Conservation (phyloP, 2,113 vertebrate genomes). For the Psilopogon haemacephalus region DNA sequence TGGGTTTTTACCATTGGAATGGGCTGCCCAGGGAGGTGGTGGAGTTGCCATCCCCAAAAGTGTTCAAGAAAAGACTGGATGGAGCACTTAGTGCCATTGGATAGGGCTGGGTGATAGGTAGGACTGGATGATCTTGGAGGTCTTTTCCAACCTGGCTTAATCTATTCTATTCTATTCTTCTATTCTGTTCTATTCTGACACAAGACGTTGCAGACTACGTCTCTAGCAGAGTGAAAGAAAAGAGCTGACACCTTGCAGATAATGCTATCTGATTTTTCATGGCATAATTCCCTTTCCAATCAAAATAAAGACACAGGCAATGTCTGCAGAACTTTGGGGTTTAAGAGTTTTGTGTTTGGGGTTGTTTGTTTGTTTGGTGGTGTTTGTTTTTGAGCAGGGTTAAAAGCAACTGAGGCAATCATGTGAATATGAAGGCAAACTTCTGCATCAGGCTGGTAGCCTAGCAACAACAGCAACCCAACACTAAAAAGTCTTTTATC, state of each 20-base stretch:
- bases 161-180: too few species aligned
- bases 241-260: neutral
- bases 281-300: neutral
- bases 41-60: too few species aligned
- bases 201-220: neutral
- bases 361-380: too few species aligned
- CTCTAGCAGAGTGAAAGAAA: neutral
- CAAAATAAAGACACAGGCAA: neutral
- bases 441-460: constrained; percentile 4
- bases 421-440: neutral
- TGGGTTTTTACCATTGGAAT: too few species aligned
- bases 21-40: too few species aligned
- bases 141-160: too few species aligned
- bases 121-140: too few species aligned
- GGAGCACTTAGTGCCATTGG: too few species aligned
- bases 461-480: constrained; percentile 17
- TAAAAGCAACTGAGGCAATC: neutral
- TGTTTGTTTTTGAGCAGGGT: neutral
- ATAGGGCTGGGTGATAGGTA: too few species aligned
- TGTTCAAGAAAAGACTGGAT: too few species aligned
- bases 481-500: neutral
- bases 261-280: neutral
- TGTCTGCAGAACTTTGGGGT: neutral
- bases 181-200: too few species aligned
- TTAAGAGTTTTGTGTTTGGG: neutral